Percentiles rank a stretch among this genome's conserved stretches.
Evolutionary conservation across 2,797 vertebrate species (phyloP).

Genomic region (Cygnus olor): DNA sequence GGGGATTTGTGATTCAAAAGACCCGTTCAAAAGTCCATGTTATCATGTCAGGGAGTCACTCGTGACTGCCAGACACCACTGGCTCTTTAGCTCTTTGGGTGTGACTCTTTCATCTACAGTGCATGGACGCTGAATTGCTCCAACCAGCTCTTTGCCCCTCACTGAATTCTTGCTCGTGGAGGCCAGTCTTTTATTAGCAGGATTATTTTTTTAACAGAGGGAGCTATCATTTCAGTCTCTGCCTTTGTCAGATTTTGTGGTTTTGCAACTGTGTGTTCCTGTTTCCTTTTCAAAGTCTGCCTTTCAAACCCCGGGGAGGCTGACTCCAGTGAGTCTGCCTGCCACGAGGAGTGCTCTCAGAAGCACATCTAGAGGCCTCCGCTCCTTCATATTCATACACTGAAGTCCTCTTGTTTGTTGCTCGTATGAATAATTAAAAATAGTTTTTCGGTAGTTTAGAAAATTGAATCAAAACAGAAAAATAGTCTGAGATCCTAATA

Average conservation of each 20-base stretch:
- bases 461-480: not conserved
- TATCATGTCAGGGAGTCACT: not conserved
- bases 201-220: no score
- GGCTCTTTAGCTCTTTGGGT: not conserved
- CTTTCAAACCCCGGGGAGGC: not conserved
- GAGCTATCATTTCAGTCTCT: not conserved
- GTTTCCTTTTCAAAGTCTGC: conserved; percentile 2
- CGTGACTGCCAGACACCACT: not conserved
- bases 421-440: not conserved
- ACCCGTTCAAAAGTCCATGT: not conserved
- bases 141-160: not conserved
- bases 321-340: not conserved
- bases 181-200: not conserved
- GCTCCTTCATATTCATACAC: not conserved
- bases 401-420: not conserved
- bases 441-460: not conserved
- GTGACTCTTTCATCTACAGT: not conserved
- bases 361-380: not conserved
- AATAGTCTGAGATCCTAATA: not conserved
- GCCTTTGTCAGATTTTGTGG: not conserved
- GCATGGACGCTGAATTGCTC: not conserved
- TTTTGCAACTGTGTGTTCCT: conserved; percentile 15
- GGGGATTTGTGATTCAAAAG: not conserved
- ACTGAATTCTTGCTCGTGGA: not conserved
- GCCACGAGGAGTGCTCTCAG: not conserved